These are phyloP conservation scores for Brevimyrus niger DNA, from an alignment of 2,113 vertebrate species.

Conservation along the genomic window DNA sequence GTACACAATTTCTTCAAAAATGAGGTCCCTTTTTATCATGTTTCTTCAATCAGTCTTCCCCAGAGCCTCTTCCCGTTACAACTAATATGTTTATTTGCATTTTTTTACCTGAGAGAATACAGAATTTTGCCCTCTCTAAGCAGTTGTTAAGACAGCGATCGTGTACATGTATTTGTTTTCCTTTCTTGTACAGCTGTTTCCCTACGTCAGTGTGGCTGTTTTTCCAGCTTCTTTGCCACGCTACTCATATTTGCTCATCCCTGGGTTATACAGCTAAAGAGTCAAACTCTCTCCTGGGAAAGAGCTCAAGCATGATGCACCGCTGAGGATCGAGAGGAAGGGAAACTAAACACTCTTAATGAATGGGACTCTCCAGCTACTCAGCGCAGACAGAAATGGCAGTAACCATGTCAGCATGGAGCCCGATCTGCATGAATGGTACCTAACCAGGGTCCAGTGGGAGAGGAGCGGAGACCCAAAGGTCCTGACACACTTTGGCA, in stretches of 20 bases:
- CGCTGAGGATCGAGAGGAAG: neutral
- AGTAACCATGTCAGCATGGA: neutral
- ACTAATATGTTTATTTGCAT: neutral
- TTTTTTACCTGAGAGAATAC: neutral
- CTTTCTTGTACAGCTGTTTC: neutral
- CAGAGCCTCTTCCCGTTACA: neutral
- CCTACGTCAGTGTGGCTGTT: neutral
- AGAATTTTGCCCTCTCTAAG: neutral
- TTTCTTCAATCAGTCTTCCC: neutral
- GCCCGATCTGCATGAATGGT: neutral
- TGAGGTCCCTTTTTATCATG: neutral
- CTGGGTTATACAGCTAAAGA: neutral
- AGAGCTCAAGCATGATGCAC: neutral
- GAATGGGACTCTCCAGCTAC: neutral
- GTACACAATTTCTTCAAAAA: neutral
- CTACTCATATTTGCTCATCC: neutral
- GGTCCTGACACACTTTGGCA: neutral
- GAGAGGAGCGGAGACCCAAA: neutral
- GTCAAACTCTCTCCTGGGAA: neutral
- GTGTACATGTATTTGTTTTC: neutral
- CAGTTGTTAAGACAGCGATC: neutral
- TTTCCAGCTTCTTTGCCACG: neutral
- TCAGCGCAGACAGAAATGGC: neutral
- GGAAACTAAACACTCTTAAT: slow-evolving; percentile 1
- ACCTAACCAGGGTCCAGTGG: neutral